phyloP scores from a whole-genome alignment of 2,113 vertebrate genomes.

The Symphodus melops region DNA sequence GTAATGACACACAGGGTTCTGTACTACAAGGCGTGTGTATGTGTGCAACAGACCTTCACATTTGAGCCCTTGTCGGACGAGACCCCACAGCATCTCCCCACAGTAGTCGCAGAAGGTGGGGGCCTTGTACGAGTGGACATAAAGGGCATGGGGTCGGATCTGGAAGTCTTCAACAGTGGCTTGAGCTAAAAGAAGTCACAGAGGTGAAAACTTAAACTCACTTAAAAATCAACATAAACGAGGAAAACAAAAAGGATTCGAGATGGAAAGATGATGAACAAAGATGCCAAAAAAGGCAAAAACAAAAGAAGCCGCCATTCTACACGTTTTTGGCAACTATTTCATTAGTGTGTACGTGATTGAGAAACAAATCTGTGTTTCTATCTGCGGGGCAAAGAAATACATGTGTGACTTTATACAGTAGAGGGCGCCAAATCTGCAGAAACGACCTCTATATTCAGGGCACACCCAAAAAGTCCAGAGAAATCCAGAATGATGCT shows the following conservation, averaged over 20 bases:
- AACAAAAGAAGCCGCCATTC: no score
- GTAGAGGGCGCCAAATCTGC: slow-evolving; percentile 70
- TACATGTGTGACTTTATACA: slow-evolving; percentile 16
- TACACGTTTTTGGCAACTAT: no score
- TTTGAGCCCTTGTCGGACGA: slow-evolving; percentile 98
- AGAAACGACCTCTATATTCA: not conserved
- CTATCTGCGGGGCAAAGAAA: not conserved
- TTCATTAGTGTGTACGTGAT: not conserved
- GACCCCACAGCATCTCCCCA: slow-evolving; percentile 99
- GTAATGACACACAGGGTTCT: slow-evolving; percentile 1
- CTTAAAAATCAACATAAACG: slow-evolving; percentile 20
- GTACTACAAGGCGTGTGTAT: not conserved
- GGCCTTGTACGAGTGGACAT: slow-evolving; percentile 99
- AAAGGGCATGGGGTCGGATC: slow-evolving; percentile 97
- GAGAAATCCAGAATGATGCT: slow-evolving; percentile 3
- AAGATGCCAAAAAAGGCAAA: no score
- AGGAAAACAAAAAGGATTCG: not conserved
- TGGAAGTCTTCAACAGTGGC: slow-evolving; percentile 99
- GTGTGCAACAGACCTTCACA: slow-evolving; percentile 90
- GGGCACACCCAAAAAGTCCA: slow-evolving; percentile 26
- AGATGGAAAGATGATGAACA: slow-evolving; percentile 5
- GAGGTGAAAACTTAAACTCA: slow-evolving; percentile 48
- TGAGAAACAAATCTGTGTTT: not conserved
- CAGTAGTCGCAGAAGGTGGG: slow-evolving; percentile 99
- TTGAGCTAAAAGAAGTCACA: slow-evolving; percentile 86